These are phyloP conservation scores for Drosophila nigromelanica DNA, from an alignment of 1,140 invertebrate genomes.

Conservation along the genomic window DNA sequence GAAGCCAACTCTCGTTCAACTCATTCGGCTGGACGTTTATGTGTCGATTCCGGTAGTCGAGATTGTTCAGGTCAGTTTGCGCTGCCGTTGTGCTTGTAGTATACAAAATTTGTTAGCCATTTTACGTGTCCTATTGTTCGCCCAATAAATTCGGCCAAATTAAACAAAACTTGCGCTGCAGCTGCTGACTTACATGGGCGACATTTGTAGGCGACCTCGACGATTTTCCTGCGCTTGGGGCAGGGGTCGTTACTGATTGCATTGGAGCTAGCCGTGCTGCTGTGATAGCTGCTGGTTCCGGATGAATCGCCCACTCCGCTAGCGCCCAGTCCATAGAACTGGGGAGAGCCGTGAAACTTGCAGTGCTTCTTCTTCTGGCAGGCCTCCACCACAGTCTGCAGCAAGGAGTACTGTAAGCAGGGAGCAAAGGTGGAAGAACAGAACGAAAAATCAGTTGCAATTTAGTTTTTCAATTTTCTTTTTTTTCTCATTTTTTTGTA, in stretches of 20 bases:
- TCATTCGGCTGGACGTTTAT: slow-evolving; percentile 58
- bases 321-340: slow-evolving; percentile 88
- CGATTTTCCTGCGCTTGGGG: slow-evolving; percentile 92
- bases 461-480: slow-evolving; percentile 36
- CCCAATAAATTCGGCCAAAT: slow-evolving; percentile 52
- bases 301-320: slow-evolving; percentile 77
- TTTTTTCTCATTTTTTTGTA: slow-evolving; percentile 4
- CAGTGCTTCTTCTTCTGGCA: slow-evolving; percentile 96
- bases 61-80: slow-evolving; percentile 29
- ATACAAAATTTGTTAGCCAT: slow-evolving; percentile 40
- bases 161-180: slow-evolving; percentile 46
- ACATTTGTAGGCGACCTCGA: slow-evolving; percentile 97
- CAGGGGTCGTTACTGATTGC: slow-evolving; percentile 89
- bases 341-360: slow-evolving; percentile 92
- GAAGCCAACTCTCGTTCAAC: slow-evolving; percentile 41
- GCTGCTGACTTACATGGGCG: slow-evolving; percentile 93
- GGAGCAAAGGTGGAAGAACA: slow-evolving; percentile 17
- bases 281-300: slow-evolving; percentile 77
- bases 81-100: slow-evolving; percentile 5
- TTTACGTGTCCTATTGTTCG: slow-evolving; percentile 45
- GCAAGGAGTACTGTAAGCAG: slow-evolving; percentile 91
- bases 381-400: slow-evolving; percentile 95
- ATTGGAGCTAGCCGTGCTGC: slow-evolving; percentile 73
- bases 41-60: slow-evolving; percentile 43
- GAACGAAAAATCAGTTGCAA: slow-evolving; percentile 49